These are phyloP conservation scores for Camelus bactrianus DNA, from an alignment of 2,113 vertebrate genomes.

Conservation along the genomic window DNA sequence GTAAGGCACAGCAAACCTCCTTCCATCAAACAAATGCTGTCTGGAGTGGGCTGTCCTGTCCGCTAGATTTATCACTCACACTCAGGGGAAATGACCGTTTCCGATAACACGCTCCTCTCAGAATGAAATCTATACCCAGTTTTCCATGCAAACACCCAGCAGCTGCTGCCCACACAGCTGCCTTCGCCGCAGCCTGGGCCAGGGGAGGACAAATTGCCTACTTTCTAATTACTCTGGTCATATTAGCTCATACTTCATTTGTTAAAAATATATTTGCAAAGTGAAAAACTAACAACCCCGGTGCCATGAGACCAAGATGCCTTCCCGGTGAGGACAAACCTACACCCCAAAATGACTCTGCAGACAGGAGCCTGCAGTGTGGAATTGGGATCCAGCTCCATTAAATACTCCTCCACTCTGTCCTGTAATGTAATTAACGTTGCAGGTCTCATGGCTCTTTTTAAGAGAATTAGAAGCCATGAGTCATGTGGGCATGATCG, in stretches of 20 bases:
- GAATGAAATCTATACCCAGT: slow-evolving; percentile 45
- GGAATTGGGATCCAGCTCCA: slow-evolving; percentile 83
- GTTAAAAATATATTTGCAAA: slow-evolving; percentile 47
- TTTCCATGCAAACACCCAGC: background rate
- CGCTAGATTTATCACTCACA: slow-evolving; percentile 58
- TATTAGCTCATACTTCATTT: slow-evolving; percentile 40
- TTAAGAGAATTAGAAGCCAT: slow-evolving; percentile 90
- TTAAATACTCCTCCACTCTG: slow-evolving; percentile 83
- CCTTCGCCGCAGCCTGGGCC: background rate
- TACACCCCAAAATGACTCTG: slow-evolving; percentile 63
- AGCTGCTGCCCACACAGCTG: background rate
- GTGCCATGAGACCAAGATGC: background rate
- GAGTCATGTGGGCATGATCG: slow-evolving; percentile 89
- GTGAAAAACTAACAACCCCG: background rate
- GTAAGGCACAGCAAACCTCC: slow-evolving; percentile 55
- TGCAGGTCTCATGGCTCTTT: slow-evolving; percentile 87
- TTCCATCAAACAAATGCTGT: slow-evolving; percentile 6
- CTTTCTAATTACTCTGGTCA: slow-evolving; percentile 17
- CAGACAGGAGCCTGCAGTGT: slow-evolving; percentile 70
- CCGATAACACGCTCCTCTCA: slow-evolving; percentile 9
- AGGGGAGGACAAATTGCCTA: background rate
- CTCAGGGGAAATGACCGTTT: slow-evolving; percentile 53
- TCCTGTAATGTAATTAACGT: slow-evolving; percentile 89
- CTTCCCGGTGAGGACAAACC: slow-evolving; percentile 47
- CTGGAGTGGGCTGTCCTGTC: slow-evolving; percentile 32